Evolutionary conservation across 2,113 vertebrate species (phyloP).

Genomic region (Danionella cerebrum): DNA sequence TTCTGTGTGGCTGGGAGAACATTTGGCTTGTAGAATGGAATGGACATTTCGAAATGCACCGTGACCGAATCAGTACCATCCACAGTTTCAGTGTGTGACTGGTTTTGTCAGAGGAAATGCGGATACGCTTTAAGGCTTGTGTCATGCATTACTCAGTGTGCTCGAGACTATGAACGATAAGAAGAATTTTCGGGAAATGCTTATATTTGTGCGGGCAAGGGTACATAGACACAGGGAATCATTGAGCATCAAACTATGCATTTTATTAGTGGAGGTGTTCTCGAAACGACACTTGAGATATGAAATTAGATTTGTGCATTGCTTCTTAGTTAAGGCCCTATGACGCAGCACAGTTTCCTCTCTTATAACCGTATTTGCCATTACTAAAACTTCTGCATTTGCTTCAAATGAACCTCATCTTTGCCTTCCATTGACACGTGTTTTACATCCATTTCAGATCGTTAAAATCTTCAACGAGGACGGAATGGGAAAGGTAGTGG

Average conservation of each 20-base stretch:
- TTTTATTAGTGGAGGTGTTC: neutral
- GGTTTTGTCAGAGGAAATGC: neutral
- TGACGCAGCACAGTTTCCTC: constrained; percentile 20
- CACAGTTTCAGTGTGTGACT: neutral
- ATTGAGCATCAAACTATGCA: neutral
- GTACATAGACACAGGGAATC: neutral
- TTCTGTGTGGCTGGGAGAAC: neutral
- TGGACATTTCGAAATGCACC: neutral
- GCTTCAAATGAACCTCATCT: no score
- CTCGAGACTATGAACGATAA: neutral
- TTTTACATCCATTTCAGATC: constrained; percentile 66
- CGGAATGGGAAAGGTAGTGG: constrained; percentile 88
- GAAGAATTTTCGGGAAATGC: neutral
- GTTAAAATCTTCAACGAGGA: constrained; percentile 97
- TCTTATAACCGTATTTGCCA: neutral
- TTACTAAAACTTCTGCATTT: neutral
- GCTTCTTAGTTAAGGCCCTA: no score
- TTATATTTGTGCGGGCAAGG: neutral
- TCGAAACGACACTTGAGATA: neutral
- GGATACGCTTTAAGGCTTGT: neutral
- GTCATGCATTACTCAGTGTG: neutral
- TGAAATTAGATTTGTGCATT: neutral
- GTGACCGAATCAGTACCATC: neutral
- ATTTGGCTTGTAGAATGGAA: neutral
- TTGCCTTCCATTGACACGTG: no score